A percentile compares a stretch with the other conserved stretches of the same genome.
Conservation (phyloP, 2,888 invertebrate genomes). For the Fissipunctia ypsillon region DNA sequence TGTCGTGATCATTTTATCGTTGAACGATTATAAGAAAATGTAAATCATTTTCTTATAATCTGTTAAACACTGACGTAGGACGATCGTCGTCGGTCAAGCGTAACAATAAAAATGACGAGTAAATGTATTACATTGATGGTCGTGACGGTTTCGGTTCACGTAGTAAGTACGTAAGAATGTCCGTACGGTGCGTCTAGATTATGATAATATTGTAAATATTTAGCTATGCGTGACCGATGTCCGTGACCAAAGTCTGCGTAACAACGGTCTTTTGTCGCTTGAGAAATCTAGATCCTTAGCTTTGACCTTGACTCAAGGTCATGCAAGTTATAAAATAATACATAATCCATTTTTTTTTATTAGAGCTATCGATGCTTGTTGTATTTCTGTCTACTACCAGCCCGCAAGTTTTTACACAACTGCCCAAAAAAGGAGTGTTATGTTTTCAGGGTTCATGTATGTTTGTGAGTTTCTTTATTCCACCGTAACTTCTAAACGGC, state of each 20-base stretch:
- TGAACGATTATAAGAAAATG: not conserved
- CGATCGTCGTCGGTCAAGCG: constrained; percentile 2
- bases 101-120: constrained; percentile 17
- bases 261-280: not conserved
- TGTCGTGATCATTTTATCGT: not conserved
- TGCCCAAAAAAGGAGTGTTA: too few relatives aligned
- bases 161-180: not conserved
- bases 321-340: not conserved
- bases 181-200: constrained; percentile 4
- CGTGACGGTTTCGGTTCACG: constrained; percentile 23
- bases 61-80: constrained; percentile 3
- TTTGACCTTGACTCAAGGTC: not conserved
- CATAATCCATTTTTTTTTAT: not conserved
- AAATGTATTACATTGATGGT: constrained; percentile 3
- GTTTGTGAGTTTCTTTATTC: too few relatives aligned
- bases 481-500: too few relatives aligned
- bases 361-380: not conserved
- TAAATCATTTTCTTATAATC: too few relatives aligned
- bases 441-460: too few relatives aligned
- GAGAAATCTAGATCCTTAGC: not conserved
- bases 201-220: constrained; percentile 28
- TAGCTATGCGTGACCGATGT: constrained; percentile 10
- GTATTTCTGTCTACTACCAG: not conserved
- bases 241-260: not conserved
- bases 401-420: too few relatives aligned